Evolutionary conservation across 1,140 invertebrate genomes (phyloP), one percentile per base, ranked within the genome.

Genomic region (Drosophila pseudoananassae): DNA sequence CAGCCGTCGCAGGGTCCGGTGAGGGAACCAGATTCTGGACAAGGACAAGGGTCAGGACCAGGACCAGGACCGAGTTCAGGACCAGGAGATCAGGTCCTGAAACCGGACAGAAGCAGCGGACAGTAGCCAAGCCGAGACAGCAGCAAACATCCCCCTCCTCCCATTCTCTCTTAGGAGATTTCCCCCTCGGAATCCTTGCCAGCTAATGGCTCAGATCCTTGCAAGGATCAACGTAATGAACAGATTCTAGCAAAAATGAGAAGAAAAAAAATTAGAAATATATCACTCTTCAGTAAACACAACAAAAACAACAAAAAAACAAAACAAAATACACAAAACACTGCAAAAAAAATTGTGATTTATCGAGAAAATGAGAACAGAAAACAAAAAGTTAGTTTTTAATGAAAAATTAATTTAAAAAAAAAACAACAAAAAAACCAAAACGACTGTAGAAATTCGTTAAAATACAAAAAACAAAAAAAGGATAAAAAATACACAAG

Each of bases 391-490:
- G 47, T 47, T 65, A 52, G 45, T 46, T 64, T 14, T 36, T 60
- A 73, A 33, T 40, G 43, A 63, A 74, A 63, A 73, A 55, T 45
- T 54, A 74, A 56, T 70, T 57, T 38, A 36, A 61, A 68, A 14
- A 60, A 49, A 46, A 60, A 45, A 20, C 57, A 55, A 63, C 14
- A 20, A 43, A 31, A 23, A 43, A 54, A 55, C 31, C 14, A 61
- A 76, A 55, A 58, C 65, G 47, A 61, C 58, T 72, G 50, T 76
- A 72, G 75, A 38, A 51, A 68, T 59, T 75, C 47, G 75, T 74
- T 80, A 33, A 63, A 75, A 83, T 20, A 65, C 61, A 66, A 64
- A 70, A 64, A 70, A 74, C 43, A 63, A 47, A 14, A 59, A 57
- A 58, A 40, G 57, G 45, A 38, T 36, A 31, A 57, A 15, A 6